These are phyloP conservation scores for Drosophila lacertosa DNA, from an alignment of 1,140 invertebrate species.

Conservation along the genomic window DNA sequence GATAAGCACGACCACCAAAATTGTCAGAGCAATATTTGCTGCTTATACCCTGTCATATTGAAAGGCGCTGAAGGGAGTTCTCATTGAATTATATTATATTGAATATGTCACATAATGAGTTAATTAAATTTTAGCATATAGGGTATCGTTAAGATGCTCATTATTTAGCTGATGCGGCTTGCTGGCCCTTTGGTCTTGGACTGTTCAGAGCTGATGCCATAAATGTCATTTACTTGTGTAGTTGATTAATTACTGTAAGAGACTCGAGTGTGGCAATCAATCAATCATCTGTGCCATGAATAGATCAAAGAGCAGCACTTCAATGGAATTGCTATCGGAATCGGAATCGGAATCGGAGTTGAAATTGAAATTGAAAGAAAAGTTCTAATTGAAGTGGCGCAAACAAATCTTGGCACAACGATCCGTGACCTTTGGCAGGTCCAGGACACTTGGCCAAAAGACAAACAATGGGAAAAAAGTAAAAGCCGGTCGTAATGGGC, in stretches of 20 bases:
- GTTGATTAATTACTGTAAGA: slow-evolving; percentile 48
- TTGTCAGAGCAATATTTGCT: slow-evolving; percentile 42
- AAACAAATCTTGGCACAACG: slow-evolving; percentile 55
- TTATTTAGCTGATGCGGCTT: neutral
- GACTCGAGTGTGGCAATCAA: slow-evolving; percentile 33
- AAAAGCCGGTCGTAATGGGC: slow-evolving; percentile 10
- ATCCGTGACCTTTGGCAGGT: slow-evolving; percentile 43
- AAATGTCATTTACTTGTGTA: slow-evolving; percentile 46
- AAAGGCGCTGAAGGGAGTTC: neutral
- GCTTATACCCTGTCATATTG: slow-evolving; percentile 16
- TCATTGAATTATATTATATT: neutral
- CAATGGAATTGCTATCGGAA: slow-evolving; percentile 19
- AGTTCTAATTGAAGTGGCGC: slow-evolving; percentile 64
- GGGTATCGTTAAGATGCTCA: slow-evolving; percentile 14
- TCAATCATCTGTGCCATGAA: slow-evolving; percentile 49
- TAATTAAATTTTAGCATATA: neutral
- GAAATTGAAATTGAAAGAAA: slow-evolving; percentile 1
- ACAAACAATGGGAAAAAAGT: neutral
- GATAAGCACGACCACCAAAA: slow-evolving; percentile 74
- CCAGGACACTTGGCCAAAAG: slow-evolving; percentile 21
- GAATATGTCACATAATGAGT: no score
- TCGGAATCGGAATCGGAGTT: neutral
- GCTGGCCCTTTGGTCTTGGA: slow-evolving; percentile 3
- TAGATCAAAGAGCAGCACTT: slow-evolving; percentile 54
- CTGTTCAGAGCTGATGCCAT: slow-evolving; percentile 29